Base-by-base conservation (phyloP, 2,797 vertebrate species). In the Botia kubotai region DNA sequence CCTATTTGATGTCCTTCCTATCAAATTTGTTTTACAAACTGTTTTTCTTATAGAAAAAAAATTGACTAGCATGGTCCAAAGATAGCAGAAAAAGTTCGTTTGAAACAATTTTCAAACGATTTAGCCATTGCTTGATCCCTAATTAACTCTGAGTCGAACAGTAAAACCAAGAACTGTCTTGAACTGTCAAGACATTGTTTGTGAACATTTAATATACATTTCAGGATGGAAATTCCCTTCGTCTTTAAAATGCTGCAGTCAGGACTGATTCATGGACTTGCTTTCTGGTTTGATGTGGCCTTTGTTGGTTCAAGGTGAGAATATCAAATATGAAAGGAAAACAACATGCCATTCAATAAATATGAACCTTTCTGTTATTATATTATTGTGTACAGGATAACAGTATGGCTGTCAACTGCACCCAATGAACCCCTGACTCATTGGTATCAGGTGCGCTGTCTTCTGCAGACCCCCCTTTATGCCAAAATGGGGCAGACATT, bases 221-320 rank as follows among this genome's bases (percentile, higher is more conserved):
- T 69, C 14, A 96, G 94, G 85, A 86, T 96, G 75, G 93, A 96
- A 90, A 95, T 96, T 48, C 94, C 93, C 39, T 95, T 96, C 82
- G 90, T 92, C 82, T 96, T 96, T 78, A 89, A 93, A 1, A 87
- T 97, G 72, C 87, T 87, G 4, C 94, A 94, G 83, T 93, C 95
- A 0, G 94, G 95, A 80, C 87, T 96, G 78, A 83, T 96, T 82
- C 95, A 95, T 2, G 95, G 94, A 62, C 89, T 96, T 17, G 94
- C 93, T 4, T 95, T 96, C 83, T 95, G 95, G 95, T 96, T 95
- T 43, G 94, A 96, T 65, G 90, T 95, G 80, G 95, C 95, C 52
- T 96, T 96, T 83, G 80, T 89, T 43, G 95, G 94, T 57, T 95
- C 94, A 78, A 88, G 87, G 94, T 95, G 75, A 69, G 89, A 57